These are phyloP conservation scores for Aquatica leii DNA, from an alignment of 2,888 invertebrate genomes.

Conservation along the genomic window DNA sequence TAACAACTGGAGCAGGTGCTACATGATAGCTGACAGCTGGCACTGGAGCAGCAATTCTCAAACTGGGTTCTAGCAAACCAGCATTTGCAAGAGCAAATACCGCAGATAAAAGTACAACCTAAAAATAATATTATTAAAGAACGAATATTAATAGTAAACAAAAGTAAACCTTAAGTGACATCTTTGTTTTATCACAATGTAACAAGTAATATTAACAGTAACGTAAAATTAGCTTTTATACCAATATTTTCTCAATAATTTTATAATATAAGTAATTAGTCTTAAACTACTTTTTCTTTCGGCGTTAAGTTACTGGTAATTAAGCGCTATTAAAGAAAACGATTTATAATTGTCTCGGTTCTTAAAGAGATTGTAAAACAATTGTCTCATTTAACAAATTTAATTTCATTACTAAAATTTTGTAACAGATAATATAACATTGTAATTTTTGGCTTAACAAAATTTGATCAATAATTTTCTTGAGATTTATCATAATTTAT, in stretches of 20 bases:
- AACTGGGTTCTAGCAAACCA: background rate
- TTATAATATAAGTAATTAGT: background rate
- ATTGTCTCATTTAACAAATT: too few relatives aligned
- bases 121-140: background rate
- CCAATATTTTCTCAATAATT: background rate
- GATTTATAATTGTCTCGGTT: too few relatives aligned
- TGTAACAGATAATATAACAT: too few relatives aligned
- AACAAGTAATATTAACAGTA: background rate
- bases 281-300: background rate
- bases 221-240: background rate
- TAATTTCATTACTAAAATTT: too few relatives aligned
- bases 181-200: background rate
- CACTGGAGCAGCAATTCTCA: background rate
- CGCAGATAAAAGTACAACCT: background rate
- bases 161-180: slow-evolving; percentile 1
- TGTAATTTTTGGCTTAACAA: too few relatives aligned
- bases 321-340: too few relatives aligned
- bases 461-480: too few relatives aligned
- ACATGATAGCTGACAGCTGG: background rate
- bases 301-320: too few relatives aligned
- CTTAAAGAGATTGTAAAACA: too few relatives aligned
- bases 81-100: background rate
- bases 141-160: background rate
- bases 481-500: too few relatives aligned
- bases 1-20: background rate